Conservation (phyloP, 2,113 vertebrate genomes). For the Varanus salvator region DNA sequence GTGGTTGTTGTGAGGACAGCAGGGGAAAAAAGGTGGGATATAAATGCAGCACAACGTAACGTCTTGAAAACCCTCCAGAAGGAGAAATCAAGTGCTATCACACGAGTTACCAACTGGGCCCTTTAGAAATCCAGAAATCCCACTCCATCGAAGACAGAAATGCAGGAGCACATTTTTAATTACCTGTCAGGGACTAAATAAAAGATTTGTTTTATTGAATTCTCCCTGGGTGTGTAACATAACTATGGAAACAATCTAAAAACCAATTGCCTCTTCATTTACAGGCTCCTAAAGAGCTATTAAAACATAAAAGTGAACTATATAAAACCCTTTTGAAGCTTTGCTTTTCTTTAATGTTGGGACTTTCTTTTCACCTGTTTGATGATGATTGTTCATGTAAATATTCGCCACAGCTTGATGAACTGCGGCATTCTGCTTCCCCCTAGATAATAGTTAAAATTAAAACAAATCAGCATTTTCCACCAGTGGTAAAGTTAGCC, state of each 20-base stretch:
- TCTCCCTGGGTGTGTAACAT: slow-evolving; percentile 76
- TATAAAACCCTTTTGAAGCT: slow-evolving; percentile 73
- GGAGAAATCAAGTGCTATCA: slow-evolving; percentile 72
- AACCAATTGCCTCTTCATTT: slow-evolving; percentile 80
- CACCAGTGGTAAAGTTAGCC: slow-evolving; percentile 19
- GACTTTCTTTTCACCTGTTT: slow-evolving; percentile 66
- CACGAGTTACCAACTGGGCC: slow-evolving; percentile 69
- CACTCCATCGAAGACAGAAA: slow-evolving; percentile 67
- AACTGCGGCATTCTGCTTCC: slow-evolving; percentile 59
- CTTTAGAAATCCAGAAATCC: slow-evolving; percentile 64
- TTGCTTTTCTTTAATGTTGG: slow-evolving; percentile 68
- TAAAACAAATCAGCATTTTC: slow-evolving; percentile 47
- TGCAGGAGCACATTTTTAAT: slow-evolving; percentile 77
- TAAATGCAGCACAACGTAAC: too few species aligned
- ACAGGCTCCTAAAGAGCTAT: slow-evolving; percentile 76
- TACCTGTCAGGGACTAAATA: slow-evolving; percentile 84
- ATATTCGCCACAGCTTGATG: slow-evolving; percentile 59
- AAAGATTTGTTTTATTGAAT: slow-evolving; percentile 82
- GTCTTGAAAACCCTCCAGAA: slow-evolving; percentile 44
- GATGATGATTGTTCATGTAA: slow-evolving; percentile 61
- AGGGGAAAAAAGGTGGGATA: too few species aligned
- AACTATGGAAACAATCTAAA: slow-evolving; percentile 79
- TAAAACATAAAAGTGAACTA: slow-evolving; percentile 71
- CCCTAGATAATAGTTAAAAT: slow-evolving; percentile 34
- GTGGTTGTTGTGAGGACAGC: too few species aligned